Evolutionary conservation across 2,113 vertebrate genomes (phyloP).

Genomic region (Gambusia holbrooki): DNA sequence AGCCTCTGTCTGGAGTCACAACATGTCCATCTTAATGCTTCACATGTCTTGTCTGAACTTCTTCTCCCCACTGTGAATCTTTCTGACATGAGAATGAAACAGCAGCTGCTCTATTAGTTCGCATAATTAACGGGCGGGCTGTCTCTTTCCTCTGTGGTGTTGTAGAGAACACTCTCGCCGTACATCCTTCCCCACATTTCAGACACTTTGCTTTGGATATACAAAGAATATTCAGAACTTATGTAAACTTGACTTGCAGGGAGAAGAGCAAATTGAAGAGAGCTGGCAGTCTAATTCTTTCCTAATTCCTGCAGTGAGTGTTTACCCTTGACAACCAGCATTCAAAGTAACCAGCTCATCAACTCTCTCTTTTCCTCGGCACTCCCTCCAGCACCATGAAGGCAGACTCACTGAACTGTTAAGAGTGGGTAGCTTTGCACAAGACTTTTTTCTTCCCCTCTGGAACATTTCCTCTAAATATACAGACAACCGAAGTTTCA

Average conservation of each 20-base stretch:
- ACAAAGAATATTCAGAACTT: slow-evolving; percentile 4
- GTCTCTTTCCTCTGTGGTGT: slow-evolving; percentile 27
- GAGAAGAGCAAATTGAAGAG: slow-evolving; percentile 16
- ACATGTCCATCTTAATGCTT: slow-evolving; percentile 46
- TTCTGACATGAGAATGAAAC: slow-evolving; percentile 41
- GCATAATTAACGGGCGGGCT: slow-evolving; percentile 58
- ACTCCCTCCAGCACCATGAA: slow-evolving; percentile 33
- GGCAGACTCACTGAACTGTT: slow-evolving; percentile 55
- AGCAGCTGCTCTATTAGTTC: slow-evolving; percentile 63
- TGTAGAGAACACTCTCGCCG: not conserved
- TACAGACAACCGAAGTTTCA: not conserved
- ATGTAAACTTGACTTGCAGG: not conserved
- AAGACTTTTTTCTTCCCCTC: slow-evolving; percentile 23
- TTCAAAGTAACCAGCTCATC: too few species aligned
- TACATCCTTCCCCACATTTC: not conserved
- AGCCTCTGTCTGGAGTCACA: slow-evolving; percentile 26
- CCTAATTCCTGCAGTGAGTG: slow-evolving; percentile 32
- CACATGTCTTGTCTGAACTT: slow-evolving; percentile 31
- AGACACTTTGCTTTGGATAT: not conserved
- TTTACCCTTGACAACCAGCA: slow-evolving; percentile 4
- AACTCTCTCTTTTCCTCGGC: slow-evolving; percentile 25
- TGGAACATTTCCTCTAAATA: slow-evolving; percentile 16
- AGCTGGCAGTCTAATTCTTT: not conserved
- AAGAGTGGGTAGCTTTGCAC: slow-evolving; percentile 43
- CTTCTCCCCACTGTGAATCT: slow-evolving; percentile 45